These are phyloP conservation scores for Drosophila tristis DNA, from an alignment of 1,140 invertebrate species.

Conservation along the genomic window DNA sequence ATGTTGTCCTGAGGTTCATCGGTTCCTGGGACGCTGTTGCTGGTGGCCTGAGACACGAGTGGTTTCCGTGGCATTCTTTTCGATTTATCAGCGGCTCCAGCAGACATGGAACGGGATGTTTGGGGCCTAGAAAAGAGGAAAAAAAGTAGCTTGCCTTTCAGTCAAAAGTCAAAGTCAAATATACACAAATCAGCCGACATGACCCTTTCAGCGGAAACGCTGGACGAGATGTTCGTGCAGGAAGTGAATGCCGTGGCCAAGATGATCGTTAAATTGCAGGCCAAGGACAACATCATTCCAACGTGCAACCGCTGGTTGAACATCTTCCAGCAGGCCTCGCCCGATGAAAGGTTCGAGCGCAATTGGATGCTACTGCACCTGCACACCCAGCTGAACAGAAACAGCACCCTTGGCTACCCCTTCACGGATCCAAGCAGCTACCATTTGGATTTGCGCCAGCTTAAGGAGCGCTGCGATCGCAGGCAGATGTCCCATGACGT, in stretches of 20 bases:
- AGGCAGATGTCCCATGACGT: conserved; percentile 2
- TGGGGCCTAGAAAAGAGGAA: conserved; percentile 60
- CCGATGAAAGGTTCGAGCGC: conserved; percentile 55
- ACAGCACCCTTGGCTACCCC: conserved; percentile 34
- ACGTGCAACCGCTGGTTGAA: conserved; percentile 66
- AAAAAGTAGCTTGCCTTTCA: not conserved
- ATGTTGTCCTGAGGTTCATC: conserved; percentile 70
- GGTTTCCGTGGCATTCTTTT: conserved; percentile 37
- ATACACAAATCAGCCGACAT: conserved; percentile 17
- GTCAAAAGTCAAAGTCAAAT: not conserved
- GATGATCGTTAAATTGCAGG: conserved; percentile 27
- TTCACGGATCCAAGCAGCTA: conserved; percentile 57
- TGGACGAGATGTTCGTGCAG: conserved; percentile 61
- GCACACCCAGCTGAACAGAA: conserved; percentile 64
- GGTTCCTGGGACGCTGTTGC: conserved; percentile 9
- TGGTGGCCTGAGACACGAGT: conserved; percentile 16
- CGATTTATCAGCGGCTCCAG: conserved; percentile 72
- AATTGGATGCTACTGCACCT: conserved; percentile 65
- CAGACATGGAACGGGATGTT: conserved; percentile 79
- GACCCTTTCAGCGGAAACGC: conserved; percentile 27
- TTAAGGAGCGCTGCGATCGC: conserved; percentile 12
- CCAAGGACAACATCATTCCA: conserved; percentile 18
- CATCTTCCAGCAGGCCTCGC: conserved; percentile 36
- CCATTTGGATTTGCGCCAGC: conserved; percentile 31
- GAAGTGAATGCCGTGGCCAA: conserved; percentile 44